Base-by-base conservation (phyloP, 2,888 invertebrate genomes). In the Lasioglossum figueresi region DNA sequence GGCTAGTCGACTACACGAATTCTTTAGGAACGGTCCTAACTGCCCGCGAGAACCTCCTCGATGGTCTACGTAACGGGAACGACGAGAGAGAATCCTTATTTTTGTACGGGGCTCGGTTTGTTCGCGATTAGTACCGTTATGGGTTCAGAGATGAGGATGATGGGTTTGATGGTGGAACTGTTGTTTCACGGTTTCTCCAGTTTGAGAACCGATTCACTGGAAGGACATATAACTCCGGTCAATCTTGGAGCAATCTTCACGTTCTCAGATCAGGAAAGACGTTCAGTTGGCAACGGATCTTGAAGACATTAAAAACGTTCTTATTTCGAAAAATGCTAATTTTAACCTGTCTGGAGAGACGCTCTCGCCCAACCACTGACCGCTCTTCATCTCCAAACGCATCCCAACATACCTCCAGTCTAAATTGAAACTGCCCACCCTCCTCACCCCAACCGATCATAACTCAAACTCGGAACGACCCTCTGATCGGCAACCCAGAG, bases 391-490 rank as follows among this genome's bases (percentile, higher is more conserved):
- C 19, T 48, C 48, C 48, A 45, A 45, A 45, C 16, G 16, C 4
- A 16, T 16, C 16, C 14, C 45, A 48, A 48, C 48, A 19, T 23
- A 23, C 52, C 23, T 52, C 52, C 23, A 52, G 52, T 19, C 52
- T 23, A 52, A 52, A 52, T 23, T 23, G 23, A 52, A 52, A 52
- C 23, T 8, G 52, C 23, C 23, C 52, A 52, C 52, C 52, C 52
- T 52, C 8, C 23, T 23, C 52, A 6, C 8, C 10, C 23, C 10
- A 23, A 8, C 5, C 16, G 14, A 8, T 73, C 89, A 87, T 89
- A 90, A 86, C 84, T 89, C 90, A 90, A 80, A 81, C 74, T 68
- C 82, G 80, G 70, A 87, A 71, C 63, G 76, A 76, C 74, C 78
- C 82, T 48, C 77, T 71, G 70, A 80, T 86, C 80, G 66, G 68